phyloP scores from a whole-genome alignment of 2,888 invertebrate genomes.

The Monochamus alternatus region DNA sequence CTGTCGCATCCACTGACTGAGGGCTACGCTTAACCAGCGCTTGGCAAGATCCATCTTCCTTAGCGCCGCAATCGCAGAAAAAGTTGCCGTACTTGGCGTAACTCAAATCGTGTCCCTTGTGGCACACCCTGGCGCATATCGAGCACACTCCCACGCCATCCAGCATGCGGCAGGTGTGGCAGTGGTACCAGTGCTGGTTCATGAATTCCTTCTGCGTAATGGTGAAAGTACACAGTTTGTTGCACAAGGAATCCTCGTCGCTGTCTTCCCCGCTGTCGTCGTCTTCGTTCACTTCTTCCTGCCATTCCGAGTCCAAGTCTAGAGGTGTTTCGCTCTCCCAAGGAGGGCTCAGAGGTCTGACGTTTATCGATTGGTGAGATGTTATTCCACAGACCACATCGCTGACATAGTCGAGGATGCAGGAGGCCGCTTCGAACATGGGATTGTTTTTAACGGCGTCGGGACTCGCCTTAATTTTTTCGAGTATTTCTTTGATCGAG shows the following conservation, averaged over 20 bases:
- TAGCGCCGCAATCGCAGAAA: slow-evolving; percentile 99
- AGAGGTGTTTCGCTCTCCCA: slow-evolving; percentile 87
- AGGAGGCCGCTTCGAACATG: slow-evolving; percentile 85
- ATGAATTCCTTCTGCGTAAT: slow-evolving; percentile 95
- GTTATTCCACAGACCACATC: slow-evolving; percentile 79
- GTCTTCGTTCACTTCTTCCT: slow-evolving; percentile 91
- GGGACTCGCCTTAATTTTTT: slow-evolving; percentile 73
- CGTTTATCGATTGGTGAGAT: slow-evolving; percentile 40
- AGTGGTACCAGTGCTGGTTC: slow-evolving; percentile 99
- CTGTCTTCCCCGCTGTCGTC: slow-evolving; percentile 96
- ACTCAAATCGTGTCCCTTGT: slow-evolving; percentile 95
- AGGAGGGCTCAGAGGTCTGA: slow-evolving; percentile 78
- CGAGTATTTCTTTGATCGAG: slow-evolving; percentile 74
- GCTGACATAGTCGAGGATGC: slow-evolving; percentile 87
- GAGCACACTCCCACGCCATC: slow-evolving; percentile 99
- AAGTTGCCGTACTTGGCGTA: slow-evolving; percentile 99
- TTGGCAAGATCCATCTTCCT: slow-evolving; percentile 88
- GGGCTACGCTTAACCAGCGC: slow-evolving; percentile 78
- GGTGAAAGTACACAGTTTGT: slow-evolving; percentile 96
- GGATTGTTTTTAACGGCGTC: slow-evolving; percentile 70
- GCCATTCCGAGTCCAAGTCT: slow-evolving; percentile 87
- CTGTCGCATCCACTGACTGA: slow-evolving; percentile 65
- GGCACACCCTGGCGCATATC: slow-evolving; percentile 97
- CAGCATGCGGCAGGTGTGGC: slow-evolving; percentile 98
- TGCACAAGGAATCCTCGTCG: slow-evolving; percentile 92